Base-by-base conservation (phyloP, 2,113 vertebrate genomes). In the Ciconia stormi region DNA sequence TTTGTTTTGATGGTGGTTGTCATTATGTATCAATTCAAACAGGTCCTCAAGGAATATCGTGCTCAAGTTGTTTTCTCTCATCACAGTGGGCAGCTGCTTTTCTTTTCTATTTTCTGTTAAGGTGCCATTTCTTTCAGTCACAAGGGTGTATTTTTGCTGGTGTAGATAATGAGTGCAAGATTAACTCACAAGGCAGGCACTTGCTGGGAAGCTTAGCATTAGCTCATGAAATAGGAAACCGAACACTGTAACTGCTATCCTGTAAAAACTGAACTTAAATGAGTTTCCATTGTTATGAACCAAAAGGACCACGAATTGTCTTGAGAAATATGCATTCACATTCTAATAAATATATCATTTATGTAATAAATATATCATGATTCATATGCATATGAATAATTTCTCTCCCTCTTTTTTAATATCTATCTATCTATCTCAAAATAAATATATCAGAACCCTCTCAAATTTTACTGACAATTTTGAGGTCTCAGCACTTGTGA, bases 81-180 rank as follows among this genome's bases (percentile, higher is more conserved):
- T 65, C 85, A 59, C 87, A 72, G 47, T 71, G 87, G 95, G 94
- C 89, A 92, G 52, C 82, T 96, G 86, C 84, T 97, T 97, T 93
- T 83, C 83, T 92, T 83, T 70, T 95, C 89, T 96, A 19, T 96
- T 97, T 98, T 96, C 96, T 96, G 53, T 94, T 96, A 70, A 52
- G 87, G 62, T 90, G 82, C 67, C 89, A 73, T 96, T 95, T 95
- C 86, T 90, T 90, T 89, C 70, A 89, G 93, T 93, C 89, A 76
- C 72, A 80, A 88, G 82, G 80, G 66, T 89, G 38, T 79, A 76
- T 82, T 92, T 93, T 89, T 90, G 46, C 62, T 72, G 42, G 36
- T 80, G 72, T 78, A 87, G 70, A 89, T 95, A 95, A 94, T 95
- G 84, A 82, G 87, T 66, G 55, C 42, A 70, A 85, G 96, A 94